Base-by-base conservation (phyloP, 2,797 vertebrate genomes). In the Halcyon leucocephala region DNA sequence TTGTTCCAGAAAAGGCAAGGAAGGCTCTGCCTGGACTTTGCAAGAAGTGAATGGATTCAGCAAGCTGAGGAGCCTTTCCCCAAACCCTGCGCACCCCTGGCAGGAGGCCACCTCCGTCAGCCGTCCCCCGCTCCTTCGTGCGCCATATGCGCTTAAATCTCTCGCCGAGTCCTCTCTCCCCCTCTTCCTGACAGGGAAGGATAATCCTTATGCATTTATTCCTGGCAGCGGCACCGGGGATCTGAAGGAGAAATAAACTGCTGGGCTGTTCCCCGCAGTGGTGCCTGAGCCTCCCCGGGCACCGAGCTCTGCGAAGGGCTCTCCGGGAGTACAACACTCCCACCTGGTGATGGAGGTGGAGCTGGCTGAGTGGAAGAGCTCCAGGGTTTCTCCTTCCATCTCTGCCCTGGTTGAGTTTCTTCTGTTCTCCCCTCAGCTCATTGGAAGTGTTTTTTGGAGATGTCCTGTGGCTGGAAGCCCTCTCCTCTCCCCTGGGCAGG, bases 261-360 rank as follows among this genome's bases (percentile, higher is more conserved):
- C 87, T 81, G 94, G 93, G 89, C 89, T 94, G 71, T 48, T 76
- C 77, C 77, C 49, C 0, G 21, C 94, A 72, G 90, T 0, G 29
- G 58, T 54, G 80, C 91, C 82, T 16, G 77, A 88, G 80, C 72
- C 74, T 85, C 64, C 61, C 49, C 0, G 80, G 85, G 86, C 9
- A 5, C 74, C 0, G 21, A 51, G 94, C 84, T 77, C 21, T 12
- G 83, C 26, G 0, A 4, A 33, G 87, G 93, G 77, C 93, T 96
- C 86, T 95, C 77, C 8, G 13, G 95, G 94, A 97, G 96, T n/a
- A 95, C 96, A 97, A 95, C 96, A 95, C 96, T 97, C 96, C 94
- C 96, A 97, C 96, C 96, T 97, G 91, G 95, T 97, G 96, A 91
- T 96, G 92, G 92, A 96, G 96, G 90, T 90, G 91, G 41, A 90